These are phyloP conservation scores for Tolypeutes matacus DNA, from an alignment of 2,797 vertebrate genomes.

Conservation along the genomic window DNA sequence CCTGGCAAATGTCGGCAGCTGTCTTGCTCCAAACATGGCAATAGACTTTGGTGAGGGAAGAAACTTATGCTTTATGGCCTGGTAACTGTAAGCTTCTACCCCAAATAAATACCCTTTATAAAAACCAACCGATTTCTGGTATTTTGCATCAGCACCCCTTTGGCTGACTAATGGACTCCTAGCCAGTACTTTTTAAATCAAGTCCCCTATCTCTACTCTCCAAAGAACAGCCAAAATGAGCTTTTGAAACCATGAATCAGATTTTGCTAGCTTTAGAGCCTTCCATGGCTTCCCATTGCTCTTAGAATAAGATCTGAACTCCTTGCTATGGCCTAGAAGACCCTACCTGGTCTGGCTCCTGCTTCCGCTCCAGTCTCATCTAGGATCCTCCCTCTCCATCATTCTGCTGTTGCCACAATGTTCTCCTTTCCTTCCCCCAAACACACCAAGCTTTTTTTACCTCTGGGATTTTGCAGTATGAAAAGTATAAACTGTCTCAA, in stretches of 20 bases:
- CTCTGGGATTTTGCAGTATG: neutral
- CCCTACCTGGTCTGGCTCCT: neutral
- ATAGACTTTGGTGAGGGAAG: too few relatives aligned
- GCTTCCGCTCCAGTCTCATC: neutral
- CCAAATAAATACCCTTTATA: too few relatives aligned
- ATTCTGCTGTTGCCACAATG: neutral
- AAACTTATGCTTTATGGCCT: too few relatives aligned
- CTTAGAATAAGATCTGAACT: neutral
- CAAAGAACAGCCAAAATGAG: neutral
- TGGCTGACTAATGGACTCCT: neutral
- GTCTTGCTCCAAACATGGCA: too few relatives aligned
- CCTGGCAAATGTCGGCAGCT: too few relatives aligned
- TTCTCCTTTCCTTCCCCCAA: neutral
- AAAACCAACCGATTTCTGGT: too few relatives aligned
- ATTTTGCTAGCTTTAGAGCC: neutral
- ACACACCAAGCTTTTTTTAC: neutral
- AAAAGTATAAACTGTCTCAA: neutral
- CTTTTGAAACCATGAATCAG: neutral
- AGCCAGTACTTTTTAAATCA: neutral
- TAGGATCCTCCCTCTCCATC: neutral
- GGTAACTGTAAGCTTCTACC: too few relatives aligned
- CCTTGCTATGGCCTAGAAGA: neutral
- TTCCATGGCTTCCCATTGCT: neutral
- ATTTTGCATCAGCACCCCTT: too few relatives aligned
- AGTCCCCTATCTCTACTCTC: neutral